These are phyloP conservation scores for Lutjanus argentimaculatus DNA, from an alignment of 2,797 vertebrate species.

Conservation along the genomic window DNA sequence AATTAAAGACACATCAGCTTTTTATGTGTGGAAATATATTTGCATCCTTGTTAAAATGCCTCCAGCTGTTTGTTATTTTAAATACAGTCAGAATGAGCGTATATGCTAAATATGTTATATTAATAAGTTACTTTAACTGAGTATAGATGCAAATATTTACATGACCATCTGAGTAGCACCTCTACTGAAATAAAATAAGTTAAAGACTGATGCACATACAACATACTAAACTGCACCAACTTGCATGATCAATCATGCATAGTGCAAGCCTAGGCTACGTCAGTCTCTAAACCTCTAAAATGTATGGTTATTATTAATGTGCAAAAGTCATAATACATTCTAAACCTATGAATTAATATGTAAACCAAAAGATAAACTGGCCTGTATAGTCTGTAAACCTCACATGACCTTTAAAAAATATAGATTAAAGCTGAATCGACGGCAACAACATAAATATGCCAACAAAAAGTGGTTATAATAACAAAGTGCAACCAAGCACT, in stretches of 20 bases:
- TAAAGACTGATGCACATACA: conserved; percentile 47
- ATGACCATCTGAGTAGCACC: conserved; percentile 37
- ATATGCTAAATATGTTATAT: conserved; percentile 36
- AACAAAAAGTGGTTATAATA: conserved; percentile 50
- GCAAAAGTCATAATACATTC: conserved; percentile 61
- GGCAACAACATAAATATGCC: conserved; percentile 20
- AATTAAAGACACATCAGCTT: conserved; percentile 41
- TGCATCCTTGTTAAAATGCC: conserved; percentile 19
- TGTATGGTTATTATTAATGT: conserved; percentile 53
- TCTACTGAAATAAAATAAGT: conserved; percentile 49
- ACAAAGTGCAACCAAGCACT: conserved; percentile 52
- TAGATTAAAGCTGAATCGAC: conserved; percentile 31
- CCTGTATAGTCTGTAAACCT: conserved; percentile 47
- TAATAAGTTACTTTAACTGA: conserved; percentile 58
- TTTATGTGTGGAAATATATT: conserved; percentile 47
- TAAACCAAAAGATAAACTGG: conserved; percentile 57
- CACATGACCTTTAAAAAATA: conserved; percentile 33
- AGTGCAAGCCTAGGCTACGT: conserved; percentile 42
- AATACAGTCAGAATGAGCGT: conserved; percentile 28
- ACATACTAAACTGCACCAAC: conserved; percentile 26
- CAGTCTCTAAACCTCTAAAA: conserved; percentile 34
- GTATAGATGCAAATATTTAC: conserved; percentile 48
- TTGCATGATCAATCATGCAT: conserved; percentile 38
- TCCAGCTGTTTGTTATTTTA: conserved; percentile 32
- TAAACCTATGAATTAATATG: conserved; percentile 16